These are phyloP conservation scores for Stratiomys singularior DNA, from an alignment of 2,888 invertebrate species.

Conservation along the genomic window DNA sequence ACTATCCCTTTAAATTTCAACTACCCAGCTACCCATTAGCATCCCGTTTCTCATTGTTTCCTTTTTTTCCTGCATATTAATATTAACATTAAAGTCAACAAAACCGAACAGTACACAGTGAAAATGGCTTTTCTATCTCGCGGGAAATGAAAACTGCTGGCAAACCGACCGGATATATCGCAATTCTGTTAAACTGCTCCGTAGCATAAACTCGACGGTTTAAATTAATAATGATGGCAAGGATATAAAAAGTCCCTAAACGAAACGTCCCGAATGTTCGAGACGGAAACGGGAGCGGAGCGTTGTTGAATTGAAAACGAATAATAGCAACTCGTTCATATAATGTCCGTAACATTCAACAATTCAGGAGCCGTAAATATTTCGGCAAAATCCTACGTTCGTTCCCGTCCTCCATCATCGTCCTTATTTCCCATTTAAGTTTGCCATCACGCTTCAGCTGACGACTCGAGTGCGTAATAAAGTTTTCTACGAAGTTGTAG, in stretches of 20 bases:
- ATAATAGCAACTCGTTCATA: not conserved
- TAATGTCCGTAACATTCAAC: constrained; percentile 13
- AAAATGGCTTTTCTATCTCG: not conserved
- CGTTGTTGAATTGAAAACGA: constrained; percentile 2
- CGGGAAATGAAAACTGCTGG: not conserved
- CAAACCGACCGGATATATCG: not conserved
- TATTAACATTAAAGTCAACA: not conserved
- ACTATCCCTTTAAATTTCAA: no score
- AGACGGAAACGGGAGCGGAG: not conserved
- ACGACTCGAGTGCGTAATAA: constrained; percentile 13
- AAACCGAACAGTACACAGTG: not conserved
- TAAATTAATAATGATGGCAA: constrained; percentile 3
- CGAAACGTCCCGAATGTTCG: not conserved
- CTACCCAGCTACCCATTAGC: no score
- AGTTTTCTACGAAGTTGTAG: not conserved
- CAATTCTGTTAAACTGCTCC: not conserved
- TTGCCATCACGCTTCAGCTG: constrained; percentile 9
- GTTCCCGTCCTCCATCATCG: not conserved
- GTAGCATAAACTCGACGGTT: not conserved
- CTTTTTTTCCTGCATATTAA: not conserved
- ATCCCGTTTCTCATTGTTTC: no score
- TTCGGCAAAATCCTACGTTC: not conserved
- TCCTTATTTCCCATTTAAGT: not conserved
- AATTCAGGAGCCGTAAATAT: constrained; percentile 21
- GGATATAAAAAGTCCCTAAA: not conserved